Evolutionary conservation across 1,140 invertebrate genomes (phyloP).

Genomic region (Hormaphis cornu): DNA sequence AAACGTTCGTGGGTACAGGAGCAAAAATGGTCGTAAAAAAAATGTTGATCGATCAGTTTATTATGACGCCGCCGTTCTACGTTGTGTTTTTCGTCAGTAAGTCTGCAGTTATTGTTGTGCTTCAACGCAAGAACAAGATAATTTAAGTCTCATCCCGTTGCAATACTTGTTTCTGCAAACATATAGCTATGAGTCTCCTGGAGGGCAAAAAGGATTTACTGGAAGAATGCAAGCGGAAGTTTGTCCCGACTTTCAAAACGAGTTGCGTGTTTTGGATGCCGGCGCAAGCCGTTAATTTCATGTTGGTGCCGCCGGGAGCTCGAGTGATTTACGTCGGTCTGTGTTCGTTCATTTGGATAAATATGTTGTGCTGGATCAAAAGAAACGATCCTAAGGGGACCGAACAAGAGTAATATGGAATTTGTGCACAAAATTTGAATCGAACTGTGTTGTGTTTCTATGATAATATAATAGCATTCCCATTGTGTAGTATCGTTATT

Average conservation of each 20-base stretch:
- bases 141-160: neutral
- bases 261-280: slow-evolving; percentile 48
- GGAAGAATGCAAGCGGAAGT: slow-evolving; percentile 37
- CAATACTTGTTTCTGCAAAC: neutral
- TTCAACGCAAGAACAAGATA: neutral
- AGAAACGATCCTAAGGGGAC: slow-evolving; percentile 34
- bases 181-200: slow-evolving; percentile 39
- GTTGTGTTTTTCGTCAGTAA: slow-evolving; percentile 52
- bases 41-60: slow-evolving; percentile 63
- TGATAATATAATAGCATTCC: no score
- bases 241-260: no score
- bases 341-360: slow-evolving; percentile 48
- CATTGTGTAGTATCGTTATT: neutral
- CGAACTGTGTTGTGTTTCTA: neutral
- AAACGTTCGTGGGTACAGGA: slow-evolving; percentile 54
- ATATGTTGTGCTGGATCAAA: slow-evolving; percentile 48
- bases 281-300: slow-evolving; percentile 46
- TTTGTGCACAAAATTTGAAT: neutral
- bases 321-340: slow-evolving; percentile 48
- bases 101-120: no score
- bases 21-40: slow-evolving; percentile 57
- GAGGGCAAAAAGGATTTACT: slow-evolving; percentile 39
- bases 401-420: slow-evolving; percentile 1
- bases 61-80: slow-evolving; percentile 61
- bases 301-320: slow-evolving; percentile 44